Conservation (phyloP, 2,888 invertebrate genomes). For the Aelia acuminata region DNA sequence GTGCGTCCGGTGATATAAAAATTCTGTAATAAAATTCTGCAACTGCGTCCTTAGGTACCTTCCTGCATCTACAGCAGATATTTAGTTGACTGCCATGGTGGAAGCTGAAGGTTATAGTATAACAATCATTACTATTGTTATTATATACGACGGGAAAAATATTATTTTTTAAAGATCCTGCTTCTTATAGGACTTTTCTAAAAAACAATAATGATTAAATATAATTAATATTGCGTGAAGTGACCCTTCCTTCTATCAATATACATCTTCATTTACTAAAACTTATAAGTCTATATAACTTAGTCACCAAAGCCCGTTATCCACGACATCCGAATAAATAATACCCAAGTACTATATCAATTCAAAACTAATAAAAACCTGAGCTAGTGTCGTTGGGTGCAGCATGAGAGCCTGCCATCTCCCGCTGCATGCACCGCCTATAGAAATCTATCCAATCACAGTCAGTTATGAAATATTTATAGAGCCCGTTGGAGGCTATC, state of each 20-base stretch:
- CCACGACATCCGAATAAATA: background rate
- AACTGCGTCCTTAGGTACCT: too few relatives aligned
- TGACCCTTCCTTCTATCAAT: background rate
- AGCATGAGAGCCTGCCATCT: background rate
- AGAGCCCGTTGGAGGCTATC: constrained; percentile 19
- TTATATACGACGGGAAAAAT: too few relatives aligned
- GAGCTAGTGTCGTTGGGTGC: background rate
- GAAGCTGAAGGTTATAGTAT: too few relatives aligned
- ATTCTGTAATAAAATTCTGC: too few relatives aligned
- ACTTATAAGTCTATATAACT: background rate
- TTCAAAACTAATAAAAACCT: background rate
- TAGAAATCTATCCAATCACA: constrained; percentile 40
- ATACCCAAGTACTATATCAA: background rate
- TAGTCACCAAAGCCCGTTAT: background rate
- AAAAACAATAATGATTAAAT: too few relatives aligned
- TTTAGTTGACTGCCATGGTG: too few relatives aligned
- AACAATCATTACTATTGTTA: too few relatives aligned
- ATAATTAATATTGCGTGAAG: too few relatives aligned
- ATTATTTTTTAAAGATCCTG: too few relatives aligned
- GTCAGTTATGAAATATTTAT: constrained; percentile 46
- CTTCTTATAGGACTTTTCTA: too few relatives aligned
- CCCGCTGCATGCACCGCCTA: constrained; percentile 1
- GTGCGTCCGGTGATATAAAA: too few relatives aligned
- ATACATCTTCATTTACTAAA: background rate
- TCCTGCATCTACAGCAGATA: too few relatives aligned